Conservation (phyloP, 1,140 invertebrate species). For the Drosophila saltans region DNA sequence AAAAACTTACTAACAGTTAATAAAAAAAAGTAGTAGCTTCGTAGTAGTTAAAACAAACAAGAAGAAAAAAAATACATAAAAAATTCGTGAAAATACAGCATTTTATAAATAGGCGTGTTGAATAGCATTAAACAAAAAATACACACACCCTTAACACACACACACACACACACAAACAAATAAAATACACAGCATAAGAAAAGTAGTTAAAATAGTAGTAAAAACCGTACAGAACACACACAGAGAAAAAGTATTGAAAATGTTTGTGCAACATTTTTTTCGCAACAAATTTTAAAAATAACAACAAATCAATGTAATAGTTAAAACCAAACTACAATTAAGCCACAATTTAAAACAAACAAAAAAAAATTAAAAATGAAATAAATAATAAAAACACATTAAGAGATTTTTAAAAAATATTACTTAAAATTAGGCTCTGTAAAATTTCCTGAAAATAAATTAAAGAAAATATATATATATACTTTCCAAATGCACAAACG, state of each 20-base stretch:
- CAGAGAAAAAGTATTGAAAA: slow-evolving; percentile 55
- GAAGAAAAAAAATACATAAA: slow-evolving; percentile 28
- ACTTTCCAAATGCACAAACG: slow-evolving; percentile 28
- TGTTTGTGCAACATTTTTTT: slow-evolving; percentile 73
- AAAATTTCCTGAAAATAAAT: slow-evolving; percentile 24
- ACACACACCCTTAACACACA: slow-evolving; percentile 16
- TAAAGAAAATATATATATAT: background rate
- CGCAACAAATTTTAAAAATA: slow-evolving; percentile 39
- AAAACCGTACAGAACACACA: slow-evolving; percentile 38
- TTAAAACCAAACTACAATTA: slow-evolving; percentile 53
- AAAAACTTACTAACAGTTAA: slow-evolving; percentile 64
- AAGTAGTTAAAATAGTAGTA: slow-evolving; percentile 64
- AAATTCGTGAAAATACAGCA: slow-evolving; percentile 44
- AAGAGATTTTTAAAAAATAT: slow-evolving; percentile 8
- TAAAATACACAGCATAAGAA: slow-evolving; percentile 39
- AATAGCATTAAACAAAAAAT: slow-evolving; percentile 33
- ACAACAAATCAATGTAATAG: slow-evolving; percentile 22
- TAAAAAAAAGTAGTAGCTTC: slow-evolving; percentile 70
- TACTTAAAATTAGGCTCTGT: slow-evolving; percentile 35
- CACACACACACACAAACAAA: slow-evolving; percentile 28
- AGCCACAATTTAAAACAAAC: slow-evolving; percentile 57
- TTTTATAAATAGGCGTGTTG: slow-evolving; percentile 69
- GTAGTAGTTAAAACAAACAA: slow-evolving; percentile 58
- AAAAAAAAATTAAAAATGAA: slow-evolving; percentile 55
- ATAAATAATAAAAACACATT: slow-evolving; percentile 29